A percentile compares a stretch with the other conserved stretches of the same genome.
Conservation (phyloP, 2,797 vertebrate genomes). For the Nannoperca australis region DNA sequence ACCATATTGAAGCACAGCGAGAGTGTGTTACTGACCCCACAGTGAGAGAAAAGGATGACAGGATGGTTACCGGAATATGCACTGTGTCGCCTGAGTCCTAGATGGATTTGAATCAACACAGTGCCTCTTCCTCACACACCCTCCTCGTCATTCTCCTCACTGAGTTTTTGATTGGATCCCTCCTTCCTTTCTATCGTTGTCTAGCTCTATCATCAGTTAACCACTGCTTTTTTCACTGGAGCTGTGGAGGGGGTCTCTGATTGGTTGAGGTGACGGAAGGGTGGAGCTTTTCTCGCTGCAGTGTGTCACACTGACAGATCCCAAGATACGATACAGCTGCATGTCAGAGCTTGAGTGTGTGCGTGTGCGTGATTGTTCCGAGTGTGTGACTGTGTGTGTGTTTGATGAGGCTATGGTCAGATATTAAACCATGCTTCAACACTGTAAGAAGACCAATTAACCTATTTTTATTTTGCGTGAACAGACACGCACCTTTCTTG, state of each 20-base stretch:
- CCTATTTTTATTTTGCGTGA: slow-evolving; percentile 57
- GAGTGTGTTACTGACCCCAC: slow-evolving; percentile 58
- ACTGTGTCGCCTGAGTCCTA: slow-evolving; percentile 39
- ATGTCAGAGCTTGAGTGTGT: slow-evolving; percentile 66
- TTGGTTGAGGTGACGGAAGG: slow-evolving; percentile 69
- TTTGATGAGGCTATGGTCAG: slow-evolving; percentile 39
- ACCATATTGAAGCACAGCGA: slow-evolving; percentile 78
- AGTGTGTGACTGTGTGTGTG: slow-evolving; percentile 18
- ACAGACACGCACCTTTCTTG: slow-evolving; percentile 56
- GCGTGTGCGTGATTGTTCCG: slow-evolving; percentile 28
- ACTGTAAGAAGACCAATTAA: slow-evolving; percentile 39
- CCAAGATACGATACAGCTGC: slow-evolving; percentile 63
- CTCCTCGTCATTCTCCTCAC: slow-evolving; percentile 21
- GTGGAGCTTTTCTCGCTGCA: slow-evolving; percentile 65
- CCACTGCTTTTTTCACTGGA: slow-evolving; percentile 43
- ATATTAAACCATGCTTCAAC: slow-evolving; percentile 24
- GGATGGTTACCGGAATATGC: slow-evolving; percentile 60
- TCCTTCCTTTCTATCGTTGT: slow-evolving; percentile 17
- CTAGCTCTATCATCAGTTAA: not conserved
- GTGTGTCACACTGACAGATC: slow-evolving; percentile 47
- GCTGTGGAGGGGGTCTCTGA: slow-evolving; percentile 65
- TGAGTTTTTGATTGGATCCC: slow-evolving; percentile 9
- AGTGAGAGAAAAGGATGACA: slow-evolving; percentile 53
- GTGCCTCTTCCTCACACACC: slow-evolving; percentile 45
- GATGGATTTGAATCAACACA: slow-evolving; percentile 36